Conservation (phyloP, 2,797 vertebrate genomes). For the Sylvilagus floridanus region DNA sequence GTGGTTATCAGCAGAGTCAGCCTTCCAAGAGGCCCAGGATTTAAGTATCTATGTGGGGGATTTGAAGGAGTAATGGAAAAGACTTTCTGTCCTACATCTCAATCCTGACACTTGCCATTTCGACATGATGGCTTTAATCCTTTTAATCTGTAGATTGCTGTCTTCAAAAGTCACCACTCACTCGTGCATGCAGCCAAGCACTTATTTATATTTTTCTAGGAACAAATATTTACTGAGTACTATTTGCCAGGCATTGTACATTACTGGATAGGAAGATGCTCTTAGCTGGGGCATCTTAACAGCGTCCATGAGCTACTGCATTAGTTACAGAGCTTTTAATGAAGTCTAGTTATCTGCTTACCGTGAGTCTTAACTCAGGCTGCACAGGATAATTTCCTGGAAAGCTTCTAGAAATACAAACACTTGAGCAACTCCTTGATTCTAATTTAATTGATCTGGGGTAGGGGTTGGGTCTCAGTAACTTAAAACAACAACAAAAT, state of each 20-base stretch:
- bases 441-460: conserved; percentile 5
- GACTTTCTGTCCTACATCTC: neutral
- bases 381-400: neutral
- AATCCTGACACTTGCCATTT: neutral
- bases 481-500: neutral
- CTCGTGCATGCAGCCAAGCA: neutral
- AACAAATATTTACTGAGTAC: neutral
- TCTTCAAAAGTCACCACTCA: neutral
- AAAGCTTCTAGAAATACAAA: neutral
- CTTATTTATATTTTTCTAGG: neutral
- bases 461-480: neutral
- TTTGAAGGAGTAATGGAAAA: conserved; percentile 24
- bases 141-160: neutral
- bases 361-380: neutral
- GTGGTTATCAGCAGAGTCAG: neutral
- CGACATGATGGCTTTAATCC: neutral
- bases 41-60: neutral
- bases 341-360: neutral
- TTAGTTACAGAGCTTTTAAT: neutral
- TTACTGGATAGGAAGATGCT: neutral
- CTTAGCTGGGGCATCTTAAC: neutral
- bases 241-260: neutral
- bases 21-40: neutral
- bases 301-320: neutral
- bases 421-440: neutral